Percentiles rank a stretch among this genome's conserved stretches.
These are phyloP conservation scores for Melanotaenia boesemani DNA, from an alignment of 2,797 vertebrate species.

Conservation along the genomic window DNA sequence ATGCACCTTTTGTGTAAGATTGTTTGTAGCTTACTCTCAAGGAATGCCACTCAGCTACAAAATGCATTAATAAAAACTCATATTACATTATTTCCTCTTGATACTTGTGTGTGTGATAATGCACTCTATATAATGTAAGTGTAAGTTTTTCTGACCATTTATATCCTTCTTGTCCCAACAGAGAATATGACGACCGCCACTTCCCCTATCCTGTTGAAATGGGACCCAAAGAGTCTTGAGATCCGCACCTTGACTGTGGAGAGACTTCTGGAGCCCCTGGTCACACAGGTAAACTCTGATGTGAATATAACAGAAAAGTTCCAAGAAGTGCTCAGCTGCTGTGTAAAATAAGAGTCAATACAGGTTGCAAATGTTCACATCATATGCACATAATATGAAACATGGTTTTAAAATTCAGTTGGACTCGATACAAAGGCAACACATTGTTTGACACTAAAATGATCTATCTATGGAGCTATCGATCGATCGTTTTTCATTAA, in stretches of 20 bases:
- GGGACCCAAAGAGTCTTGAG: constrained; percentile 90
- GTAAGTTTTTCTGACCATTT: constrained; percentile 9
- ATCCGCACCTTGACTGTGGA: constrained; percentile 89
- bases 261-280: constrained; percentile 87
- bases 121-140: no score
- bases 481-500: no score
- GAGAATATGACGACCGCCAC: constrained; percentile 88
- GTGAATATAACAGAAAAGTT: not conserved
- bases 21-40: not conserved
- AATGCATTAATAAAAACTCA: no score
- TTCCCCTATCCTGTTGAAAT: constrained; percentile 88
- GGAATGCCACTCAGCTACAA: not conserved
- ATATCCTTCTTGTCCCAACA: constrained; percentile 54
- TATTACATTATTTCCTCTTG: not conserved
- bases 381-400: no score
- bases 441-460: no score
- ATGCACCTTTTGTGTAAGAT: not conserved
- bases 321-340: no score
- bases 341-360: no score
- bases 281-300: constrained; percentile 82
- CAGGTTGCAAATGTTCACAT: no score
- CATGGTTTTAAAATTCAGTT: no score
- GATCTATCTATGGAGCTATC: no score
- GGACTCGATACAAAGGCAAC: no score
- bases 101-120: not conserved